Base-by-base conservation (phyloP, 2,113 vertebrate species). In the Heptranchias perlo region DNA sequence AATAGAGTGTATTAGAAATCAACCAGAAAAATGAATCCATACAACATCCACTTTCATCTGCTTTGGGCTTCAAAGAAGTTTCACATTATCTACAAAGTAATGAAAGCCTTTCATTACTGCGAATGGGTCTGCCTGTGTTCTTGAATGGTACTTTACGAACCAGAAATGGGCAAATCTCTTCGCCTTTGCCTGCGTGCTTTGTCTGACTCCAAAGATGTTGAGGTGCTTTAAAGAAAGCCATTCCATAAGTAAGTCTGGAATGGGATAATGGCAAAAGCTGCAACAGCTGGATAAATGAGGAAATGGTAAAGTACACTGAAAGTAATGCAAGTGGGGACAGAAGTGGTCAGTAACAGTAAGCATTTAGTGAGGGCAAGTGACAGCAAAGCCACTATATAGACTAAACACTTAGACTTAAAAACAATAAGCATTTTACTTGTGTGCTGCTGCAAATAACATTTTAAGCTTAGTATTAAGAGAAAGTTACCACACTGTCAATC, bases 71-170 rank as follows among this genome's bases (percentile, higher is more conserved):
- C 94, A 95, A 95, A 95, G 64, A 69, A 95, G 94, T 95, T 95
- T 95, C 94, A 95, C 94, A 95, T 95, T 95, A 95, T 95, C 94
- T 95, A 52, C 94, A 73, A 95, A 95, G 94, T 95, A 69, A 95
- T 95, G 64, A 95, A 67, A 95, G 44, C 64, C 94, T 95, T 95
- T 95, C 94, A 95, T 95, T 95, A 69, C 25, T 14, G 52, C 39
- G 65, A 95, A 95, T 52, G 64, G 65, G 64, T 47, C 94, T 95
- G 94, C 21, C 65, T 95, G 94, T 69, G 94, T 67, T 69, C 94
- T 52, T 95, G 94, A 95, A 95, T 95, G 94, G 94, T 95, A 69
- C 94, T 95, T 65, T 69, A 69, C 94, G 28, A 31, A 95, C 44
- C 65, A 95, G 94, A 69, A 95, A 95, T 95, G 64, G 94, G 6